These are phyloP conservation scores for Torymus aiolomorphi DNA, from an alignment of 2,888 invertebrate species.

Conservation along the genomic window DNA sequence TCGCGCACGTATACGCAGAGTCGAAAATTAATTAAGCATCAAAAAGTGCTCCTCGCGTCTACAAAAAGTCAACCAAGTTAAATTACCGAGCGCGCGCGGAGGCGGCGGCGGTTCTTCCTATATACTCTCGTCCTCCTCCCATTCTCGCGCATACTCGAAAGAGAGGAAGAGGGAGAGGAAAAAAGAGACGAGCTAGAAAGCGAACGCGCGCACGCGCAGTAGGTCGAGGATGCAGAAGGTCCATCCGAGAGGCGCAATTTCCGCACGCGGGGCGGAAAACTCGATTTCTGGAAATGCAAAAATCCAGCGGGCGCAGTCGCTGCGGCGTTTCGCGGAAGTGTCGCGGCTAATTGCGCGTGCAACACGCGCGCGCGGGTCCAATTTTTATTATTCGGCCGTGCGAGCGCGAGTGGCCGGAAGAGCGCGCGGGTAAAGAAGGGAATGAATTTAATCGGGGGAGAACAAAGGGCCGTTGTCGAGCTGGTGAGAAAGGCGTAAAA, in stretches of 20 bases:
- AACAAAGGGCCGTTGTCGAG: slow-evolving; percentile 11
- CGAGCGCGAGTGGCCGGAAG: slow-evolving; percentile 19
- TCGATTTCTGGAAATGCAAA: slow-evolving; percentile 52
- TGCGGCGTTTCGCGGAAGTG: slow-evolving; percentile 34
- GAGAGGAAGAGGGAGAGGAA: too few species aligned
- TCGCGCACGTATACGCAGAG: not conserved
- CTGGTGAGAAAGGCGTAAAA: slow-evolving; percentile 48
- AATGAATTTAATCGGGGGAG: slow-evolving; percentile 53
- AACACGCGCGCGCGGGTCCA: not conserved
- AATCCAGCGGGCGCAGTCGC: slow-evolving; percentile 11
- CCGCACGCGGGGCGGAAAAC: slow-evolving; percentile 35
- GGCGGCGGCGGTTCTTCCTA: not conserved
- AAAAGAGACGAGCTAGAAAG: too few species aligned
- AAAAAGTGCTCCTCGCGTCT: not conserved
- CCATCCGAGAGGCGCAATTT: slow-evolving; percentile 44
- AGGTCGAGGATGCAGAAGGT: too few species aligned
- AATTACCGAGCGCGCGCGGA: not conserved
- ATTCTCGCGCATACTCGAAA: slow-evolving; percentile 12
- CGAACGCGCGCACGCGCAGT: too few species aligned
- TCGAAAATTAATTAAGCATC: not conserved
- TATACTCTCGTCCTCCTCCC: slow-evolving; percentile 18
- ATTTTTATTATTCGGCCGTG: slow-evolving; percentile 46
- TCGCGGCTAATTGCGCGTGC: slow-evolving; percentile 45
- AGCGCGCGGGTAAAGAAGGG: slow-evolving; percentile 51
- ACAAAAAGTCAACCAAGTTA: slow-evolving; percentile 14